A percentile compares a stretch with the other conserved stretches of the same genome.
These are phyloP conservation scores for Astatoreochromis straeleni DNA, from an alignment of 2,113 vertebrate genomes.

Conservation along the genomic window DNA sequence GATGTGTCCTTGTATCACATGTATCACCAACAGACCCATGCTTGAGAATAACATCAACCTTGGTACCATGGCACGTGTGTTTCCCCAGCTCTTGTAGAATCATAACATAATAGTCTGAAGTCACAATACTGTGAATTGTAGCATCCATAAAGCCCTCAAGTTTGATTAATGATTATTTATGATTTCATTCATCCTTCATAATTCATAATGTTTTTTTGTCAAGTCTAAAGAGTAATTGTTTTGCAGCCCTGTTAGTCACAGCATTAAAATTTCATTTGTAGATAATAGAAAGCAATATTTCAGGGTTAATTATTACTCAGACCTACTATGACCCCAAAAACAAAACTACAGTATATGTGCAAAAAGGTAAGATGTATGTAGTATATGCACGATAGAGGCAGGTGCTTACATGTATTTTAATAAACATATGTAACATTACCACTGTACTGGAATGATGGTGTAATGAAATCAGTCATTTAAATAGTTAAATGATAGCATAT, in stretches of 20 bases:
- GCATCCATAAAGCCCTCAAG: not conserved
- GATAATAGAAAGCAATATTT: not conserved
- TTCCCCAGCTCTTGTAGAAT: not conserved
- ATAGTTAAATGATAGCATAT: fast-evolving
- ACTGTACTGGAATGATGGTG: not conserved
- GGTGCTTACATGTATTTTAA: not conserved
- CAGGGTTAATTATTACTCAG: not conserved
- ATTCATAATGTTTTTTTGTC: not conserved
- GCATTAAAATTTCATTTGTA: not conserved
- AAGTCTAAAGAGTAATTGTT: fast-evolving
- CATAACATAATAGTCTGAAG: fast-evolving
- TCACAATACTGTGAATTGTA: not conserved
- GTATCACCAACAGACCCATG: not conserved
- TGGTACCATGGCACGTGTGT: fast-evolving
- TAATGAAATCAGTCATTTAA: not conserved
- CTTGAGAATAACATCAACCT: not conserved
- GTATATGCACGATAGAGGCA: not conserved
- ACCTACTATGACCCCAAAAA: not conserved
- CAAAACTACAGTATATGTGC: not conserved
- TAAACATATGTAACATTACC: not conserved
- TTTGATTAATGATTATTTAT: not conserved
- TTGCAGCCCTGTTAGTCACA: not conserved
- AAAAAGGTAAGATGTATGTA: not conserved
- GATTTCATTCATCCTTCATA: not conserved
- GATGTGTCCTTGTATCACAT: fast-evolving